Conservation (phyloP, 1,140 invertebrate species). For the Orius laevigatus region DNA sequence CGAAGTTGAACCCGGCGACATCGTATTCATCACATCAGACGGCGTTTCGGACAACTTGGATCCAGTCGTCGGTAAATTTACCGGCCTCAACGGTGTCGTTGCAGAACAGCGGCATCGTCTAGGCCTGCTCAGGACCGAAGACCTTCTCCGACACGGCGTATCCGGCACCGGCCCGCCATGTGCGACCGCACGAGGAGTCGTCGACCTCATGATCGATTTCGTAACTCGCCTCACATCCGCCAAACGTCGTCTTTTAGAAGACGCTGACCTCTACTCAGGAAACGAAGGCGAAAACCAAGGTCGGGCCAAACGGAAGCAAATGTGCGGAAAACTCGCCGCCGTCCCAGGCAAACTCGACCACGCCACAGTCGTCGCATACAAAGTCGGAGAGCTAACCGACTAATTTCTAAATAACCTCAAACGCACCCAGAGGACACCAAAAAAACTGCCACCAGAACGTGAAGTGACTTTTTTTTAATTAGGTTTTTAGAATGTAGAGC, state of each 20-base stretch:
- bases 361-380: constrained; percentile 70
- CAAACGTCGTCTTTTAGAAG: constrained; percentile 61
- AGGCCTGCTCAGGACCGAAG: constrained; percentile 61
- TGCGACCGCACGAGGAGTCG: constrained; percentile 42
- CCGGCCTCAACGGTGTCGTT: constrained; percentile 59
- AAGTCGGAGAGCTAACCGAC: constrained; percentile 34
- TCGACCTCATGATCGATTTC: constrained; percentile 61
- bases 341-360: constrained; percentile 89
- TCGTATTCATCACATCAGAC: constrained; percentile 79
- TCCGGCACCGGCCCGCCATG: constrained; percentile 38
- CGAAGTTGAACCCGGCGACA: constrained; percentile 63
- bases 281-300: constrained; percentile 33
- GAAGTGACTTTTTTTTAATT: too few species aligned
- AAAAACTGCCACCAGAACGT: too few species aligned
- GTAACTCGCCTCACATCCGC: constrained; percentile 57
- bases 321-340: constrained; percentile 51
- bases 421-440: too few species aligned
- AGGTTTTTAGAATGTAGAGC: too few species aligned
- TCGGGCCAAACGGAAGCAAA: constrained; percentile 44
- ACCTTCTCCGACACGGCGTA: constrained; percentile 57
- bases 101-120: constrained; percentile 67
- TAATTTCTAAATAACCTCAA: too few species aligned
- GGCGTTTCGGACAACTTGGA: constrained; percentile 91
- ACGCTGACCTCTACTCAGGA: constrained; percentile 51
- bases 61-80: constrained; percentile 85